Percentiles rank a stretch among this genome's conserved stretches.
phyloP scores from a whole-genome alignment of 2,888 invertebrate genomes.

The Eupithecia centaureata region DNA sequence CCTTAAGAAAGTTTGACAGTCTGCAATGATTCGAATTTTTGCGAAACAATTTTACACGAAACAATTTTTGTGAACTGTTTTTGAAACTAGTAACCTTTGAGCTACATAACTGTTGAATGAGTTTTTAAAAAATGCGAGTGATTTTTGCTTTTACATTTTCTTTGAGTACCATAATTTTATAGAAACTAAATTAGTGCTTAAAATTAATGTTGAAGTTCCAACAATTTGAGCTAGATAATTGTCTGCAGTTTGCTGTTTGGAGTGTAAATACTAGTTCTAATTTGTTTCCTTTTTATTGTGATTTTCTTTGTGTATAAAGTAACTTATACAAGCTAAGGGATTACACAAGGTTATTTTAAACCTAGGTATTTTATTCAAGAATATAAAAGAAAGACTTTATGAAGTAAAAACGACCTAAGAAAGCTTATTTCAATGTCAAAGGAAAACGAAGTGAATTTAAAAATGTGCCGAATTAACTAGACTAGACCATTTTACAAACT shows the following conservation, averaged over 20 bases:
- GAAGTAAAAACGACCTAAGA: not conserved
- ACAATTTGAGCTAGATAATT: too few relatives aligned
- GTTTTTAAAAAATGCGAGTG: not conserved
- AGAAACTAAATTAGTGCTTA: too few relatives aligned
- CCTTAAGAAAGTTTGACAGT: conserved; percentile 36
- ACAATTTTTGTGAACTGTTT: conserved; percentile 7
- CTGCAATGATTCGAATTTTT: conserved; percentile 16
- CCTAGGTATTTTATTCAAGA: not conserved
- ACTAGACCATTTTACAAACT: conserved; percentile 32
- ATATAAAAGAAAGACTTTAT: not conserved
- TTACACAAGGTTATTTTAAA: not conserved
- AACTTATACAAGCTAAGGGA: too few relatives aligned
- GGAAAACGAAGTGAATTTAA: not conserved
- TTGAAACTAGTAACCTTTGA: not conserved
- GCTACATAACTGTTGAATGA: not conserved
- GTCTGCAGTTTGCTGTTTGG: too few relatives aligned
- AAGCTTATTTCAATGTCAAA: not conserved
- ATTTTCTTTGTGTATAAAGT: too few relatives aligned
- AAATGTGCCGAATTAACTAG: not conserved
- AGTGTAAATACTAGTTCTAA: too few relatives aligned
- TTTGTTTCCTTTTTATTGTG: too few relatives aligned
- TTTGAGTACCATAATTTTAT: not conserved
- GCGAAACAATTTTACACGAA: conserved; percentile 19
- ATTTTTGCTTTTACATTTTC: not conserved
- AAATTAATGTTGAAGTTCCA: too few relatives aligned